Base-by-base conservation (phyloP, 2,113 vertebrate species). In the Meleagris gallopavo region DNA sequence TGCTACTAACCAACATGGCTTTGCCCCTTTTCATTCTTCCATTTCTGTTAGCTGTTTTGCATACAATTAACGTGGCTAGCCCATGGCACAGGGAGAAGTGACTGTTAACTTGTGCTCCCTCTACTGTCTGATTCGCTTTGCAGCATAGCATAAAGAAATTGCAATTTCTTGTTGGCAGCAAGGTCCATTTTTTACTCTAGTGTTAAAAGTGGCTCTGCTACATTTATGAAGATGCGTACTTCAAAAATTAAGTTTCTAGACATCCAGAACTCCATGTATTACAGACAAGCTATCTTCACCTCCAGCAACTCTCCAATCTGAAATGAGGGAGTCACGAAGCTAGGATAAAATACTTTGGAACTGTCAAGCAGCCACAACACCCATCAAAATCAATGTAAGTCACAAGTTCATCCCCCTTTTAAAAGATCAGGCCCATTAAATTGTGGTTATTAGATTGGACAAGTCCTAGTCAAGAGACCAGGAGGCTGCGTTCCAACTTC, bases 81-180 rank as follows among this genome's bases (percentile, higher is more conserved):
- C 85, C 87, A 71, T 45, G 76, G 76, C 88, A 29, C 86, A n/a
- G 75, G 34, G 50, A 57, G 66, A 81, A 88, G 94, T 21, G 79
- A 80, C 72, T 13, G 81, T 58, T 93, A 52, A 18, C 90, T 86
- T 58, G 94, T 90, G 93, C 96, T 97, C 96, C 96, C 96, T 95
- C 96, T 97, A 65, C 96, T 84, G 96, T 72, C 96, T 88, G 90
- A 86, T 11, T 81, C 57, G 76, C 87, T 93, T 54, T 81, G 89
- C 93, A 94, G 91, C 94, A 9, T 9, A 2, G 6, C 4, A 5
- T 1, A 36, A 87, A 70, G 65, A 74, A 83, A 7, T 27, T 0
- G 7, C 18, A 11, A 50, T 10, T 16, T 30, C 64, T 80, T 21
- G 55, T 40, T 11, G 9, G 61, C 69, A 64, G 40, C n/a, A 86